These are phyloP conservation scores for Caenorhabditis afra DNA, from an alignment of 2,888 invertebrate genomes.

Conservation along the genomic window DNA sequence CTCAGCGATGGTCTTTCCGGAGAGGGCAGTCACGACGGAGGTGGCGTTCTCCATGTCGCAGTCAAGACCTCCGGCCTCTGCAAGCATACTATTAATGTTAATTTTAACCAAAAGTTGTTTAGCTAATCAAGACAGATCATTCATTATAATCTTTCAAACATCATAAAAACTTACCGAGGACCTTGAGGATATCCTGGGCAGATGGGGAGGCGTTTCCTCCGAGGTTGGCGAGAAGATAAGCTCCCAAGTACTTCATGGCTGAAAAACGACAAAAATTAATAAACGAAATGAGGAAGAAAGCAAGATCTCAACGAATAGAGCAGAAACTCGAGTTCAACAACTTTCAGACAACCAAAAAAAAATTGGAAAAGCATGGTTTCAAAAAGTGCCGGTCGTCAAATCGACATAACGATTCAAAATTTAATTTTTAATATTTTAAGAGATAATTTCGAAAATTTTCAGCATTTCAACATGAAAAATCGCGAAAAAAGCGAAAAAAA, in stretches of 20 bases:
- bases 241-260: conserved; percentile 98
- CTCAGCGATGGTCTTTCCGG: conserved; percentile 92
- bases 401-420: too few relatives aligned
- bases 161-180: conserved; percentile 87
- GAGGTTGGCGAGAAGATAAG: conserved; percentile 94
- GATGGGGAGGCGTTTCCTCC: conserved; percentile 87
- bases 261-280: conserved; percentile 19
- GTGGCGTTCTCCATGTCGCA: conserved; percentile 90
- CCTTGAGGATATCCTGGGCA: conserved; percentile 86
- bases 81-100: too few relatives aligned
- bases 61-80: conserved; percentile 92
- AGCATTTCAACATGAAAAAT: conserved; percentile 12
- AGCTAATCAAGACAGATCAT: too few relatives aligned
- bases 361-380: background rate
- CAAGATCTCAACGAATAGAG: background rate
- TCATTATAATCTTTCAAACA: too few relatives aligned
- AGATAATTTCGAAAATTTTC: conserved; percentile 24
- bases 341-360: background rate
- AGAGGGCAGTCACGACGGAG: conserved; percentile 88
- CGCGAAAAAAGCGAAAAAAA: conserved; percentile 48
- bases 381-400: background rate
- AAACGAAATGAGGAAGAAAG: background rate
- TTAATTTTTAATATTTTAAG: background rate
- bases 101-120: too few relatives aligned
- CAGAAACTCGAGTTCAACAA: background rate